Percentiles rank a stretch among this genome's conserved stretches.
Evolutionary conservation across 2,113 vertebrate genomes (phyloP).

Genomic region (Passer montanus): DNA sequence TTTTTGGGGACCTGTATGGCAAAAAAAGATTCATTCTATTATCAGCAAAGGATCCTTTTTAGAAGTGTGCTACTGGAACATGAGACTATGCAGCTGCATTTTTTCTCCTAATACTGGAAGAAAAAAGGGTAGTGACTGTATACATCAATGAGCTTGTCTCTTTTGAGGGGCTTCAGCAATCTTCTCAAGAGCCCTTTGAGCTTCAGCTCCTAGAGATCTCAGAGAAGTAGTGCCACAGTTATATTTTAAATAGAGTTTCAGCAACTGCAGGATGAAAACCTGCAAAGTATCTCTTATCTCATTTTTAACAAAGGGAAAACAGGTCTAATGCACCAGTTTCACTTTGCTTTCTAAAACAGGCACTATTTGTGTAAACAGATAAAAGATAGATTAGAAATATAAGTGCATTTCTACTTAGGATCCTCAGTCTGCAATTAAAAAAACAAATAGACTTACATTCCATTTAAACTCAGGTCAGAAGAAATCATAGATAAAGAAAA

Average conservation of each 20-base stretch:
- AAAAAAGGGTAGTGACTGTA: too few species aligned
- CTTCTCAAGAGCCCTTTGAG: background rate
- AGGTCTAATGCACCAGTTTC: background rate
- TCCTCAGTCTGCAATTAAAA: background rate
- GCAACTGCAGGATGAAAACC: background rate
- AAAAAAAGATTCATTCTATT: background rate
- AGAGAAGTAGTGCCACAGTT: background rate
- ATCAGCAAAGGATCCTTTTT: background rate
- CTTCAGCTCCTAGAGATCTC: background rate
- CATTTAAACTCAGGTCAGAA: background rate
- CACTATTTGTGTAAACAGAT: background rate
- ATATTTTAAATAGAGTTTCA: background rate
- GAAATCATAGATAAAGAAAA: background rate
- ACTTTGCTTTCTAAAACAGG: background rate
- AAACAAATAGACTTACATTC: background rate
- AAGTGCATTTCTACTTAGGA: background rate
- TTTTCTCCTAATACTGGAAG: background rate
- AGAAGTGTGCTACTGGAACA: too few species aligned
- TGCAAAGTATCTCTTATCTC: background rate
- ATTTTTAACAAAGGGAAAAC: background rate
- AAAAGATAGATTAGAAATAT: background rate
- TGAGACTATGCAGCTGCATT: too few species aligned
- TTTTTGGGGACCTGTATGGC: background rate
- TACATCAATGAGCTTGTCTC: background rate
- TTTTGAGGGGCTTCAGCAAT: background rate